These are phyloP conservation scores for Drosophila leontia DNA, from an alignment of 1,140 invertebrate species.

Conservation along the genomic window DNA sequence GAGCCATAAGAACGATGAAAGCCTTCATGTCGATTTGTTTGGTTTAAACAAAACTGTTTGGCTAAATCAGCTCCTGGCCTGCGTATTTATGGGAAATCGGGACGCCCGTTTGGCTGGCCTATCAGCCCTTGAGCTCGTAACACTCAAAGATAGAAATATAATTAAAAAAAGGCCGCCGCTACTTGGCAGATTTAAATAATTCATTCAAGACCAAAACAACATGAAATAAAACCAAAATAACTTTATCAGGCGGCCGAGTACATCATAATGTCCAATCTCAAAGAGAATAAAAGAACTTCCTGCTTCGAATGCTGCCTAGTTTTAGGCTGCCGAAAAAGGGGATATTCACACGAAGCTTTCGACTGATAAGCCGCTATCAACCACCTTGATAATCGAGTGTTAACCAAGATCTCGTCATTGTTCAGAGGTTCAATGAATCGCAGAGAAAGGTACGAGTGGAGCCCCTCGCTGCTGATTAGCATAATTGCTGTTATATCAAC, in stretches of 20 bases:
- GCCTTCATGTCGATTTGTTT: slow-evolving; percentile 51
- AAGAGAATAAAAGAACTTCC: slow-evolving; percentile 22
- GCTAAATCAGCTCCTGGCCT: not conserved
- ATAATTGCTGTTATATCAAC: slow-evolving; percentile 74
- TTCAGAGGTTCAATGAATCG: slow-evolving; percentile 67
- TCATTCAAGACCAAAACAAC: slow-evolving; percentile 7
- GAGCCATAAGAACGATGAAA: slow-evolving; percentile 41
- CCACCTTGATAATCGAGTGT: slow-evolving; percentile 26
- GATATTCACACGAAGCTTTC: slow-evolving; percentile 19
- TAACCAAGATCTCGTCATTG: slow-evolving; percentile 44
- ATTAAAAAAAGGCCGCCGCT: slow-evolving; percentile 10
- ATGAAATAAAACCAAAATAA: slow-evolving; percentile 10
- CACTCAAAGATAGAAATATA: slow-evolving; percentile 30
- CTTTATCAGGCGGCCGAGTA: slow-evolving; percentile 24
- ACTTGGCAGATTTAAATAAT: slow-evolving; percentile 24
- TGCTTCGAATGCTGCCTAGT: slow-evolving; percentile 14
- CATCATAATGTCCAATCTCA: slow-evolving; percentile 16
- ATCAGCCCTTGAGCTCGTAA: slow-evolving; percentile 11
- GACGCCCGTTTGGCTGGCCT: not conserved
- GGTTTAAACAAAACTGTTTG: slow-evolving; percentile 36
- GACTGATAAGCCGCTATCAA: slow-evolving; percentile 28
- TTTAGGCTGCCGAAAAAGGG: slow-evolving; percentile 19
- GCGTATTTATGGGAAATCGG: slow-evolving; percentile 33
- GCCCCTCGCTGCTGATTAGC: slow-evolving; percentile 70
- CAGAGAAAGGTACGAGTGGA: slow-evolving; percentile 64